These are phyloP conservation scores for Blera fallax DNA, from an alignment of 2,888 invertebrate genomes.

Conservation along the genomic window DNA sequence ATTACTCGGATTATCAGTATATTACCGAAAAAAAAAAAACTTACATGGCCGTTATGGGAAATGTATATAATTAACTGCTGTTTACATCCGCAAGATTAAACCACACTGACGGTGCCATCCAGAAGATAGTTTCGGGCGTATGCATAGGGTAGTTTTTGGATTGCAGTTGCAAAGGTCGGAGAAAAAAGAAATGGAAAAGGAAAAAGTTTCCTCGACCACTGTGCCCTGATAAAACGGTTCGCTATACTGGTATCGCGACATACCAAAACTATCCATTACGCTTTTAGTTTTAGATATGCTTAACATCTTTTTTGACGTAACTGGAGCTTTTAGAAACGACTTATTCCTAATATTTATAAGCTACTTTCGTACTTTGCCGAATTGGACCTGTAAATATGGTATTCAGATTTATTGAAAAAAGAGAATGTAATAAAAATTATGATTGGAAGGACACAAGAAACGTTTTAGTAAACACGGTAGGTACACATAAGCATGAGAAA, in stretches of 20 bases:
- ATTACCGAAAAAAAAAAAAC: too few relatives aligned
- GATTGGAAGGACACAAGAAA: background rate
- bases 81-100: constrained; percentile 12
- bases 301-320: background rate
- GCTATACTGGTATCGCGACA: background rate
- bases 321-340: constrained; percentile 10
- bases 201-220: background rate
- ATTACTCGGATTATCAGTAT: too few relatives aligned
- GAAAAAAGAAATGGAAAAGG: constrained; percentile 4
- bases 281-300: background rate
- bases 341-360: background rate
- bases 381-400: background rate
- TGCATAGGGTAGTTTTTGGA: background rate
- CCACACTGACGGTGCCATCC: constrained; percentile 20
- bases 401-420: background rate
- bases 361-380: background rate
- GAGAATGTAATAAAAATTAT: background rate
- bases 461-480: background rate
- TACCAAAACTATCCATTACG: constrained; percentile 12
- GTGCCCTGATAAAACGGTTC: constrained; percentile 1
- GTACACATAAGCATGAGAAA: background rate
- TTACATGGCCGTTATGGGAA: constrained; percentile 2
- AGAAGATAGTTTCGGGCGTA: background rate
- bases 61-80: background rate
- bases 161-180: constrained; percentile 9